phyloP scores from a whole-genome alignment of 2,113 vertebrate species.

The Platysteira castanea region DNA sequence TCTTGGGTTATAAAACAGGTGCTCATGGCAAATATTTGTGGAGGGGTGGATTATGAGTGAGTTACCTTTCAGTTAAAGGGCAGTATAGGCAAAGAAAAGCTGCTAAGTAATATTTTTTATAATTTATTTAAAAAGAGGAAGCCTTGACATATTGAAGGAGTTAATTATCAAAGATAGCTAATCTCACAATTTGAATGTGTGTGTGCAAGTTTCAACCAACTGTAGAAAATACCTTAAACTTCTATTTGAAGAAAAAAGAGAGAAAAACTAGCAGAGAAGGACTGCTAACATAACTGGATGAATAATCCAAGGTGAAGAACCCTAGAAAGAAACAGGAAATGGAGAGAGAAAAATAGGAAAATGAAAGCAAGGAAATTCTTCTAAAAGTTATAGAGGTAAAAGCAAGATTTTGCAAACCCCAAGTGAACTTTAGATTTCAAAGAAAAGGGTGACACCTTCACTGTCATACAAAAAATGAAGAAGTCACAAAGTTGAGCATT shows the following conservation, averaged over 20 bases:
- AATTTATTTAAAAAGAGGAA: neutral
- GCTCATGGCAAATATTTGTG: neutral
- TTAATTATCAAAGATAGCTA: neutral
- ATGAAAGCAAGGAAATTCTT: neutral
- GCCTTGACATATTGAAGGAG: neutral
- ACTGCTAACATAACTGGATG: neutral
- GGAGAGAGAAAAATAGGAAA: neutral
- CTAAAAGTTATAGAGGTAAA: neutral
- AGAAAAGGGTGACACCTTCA: neutral
- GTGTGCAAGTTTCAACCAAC: neutral
- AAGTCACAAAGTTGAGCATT: neutral
- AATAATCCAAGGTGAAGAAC: neutral
- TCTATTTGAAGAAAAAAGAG: neutral
- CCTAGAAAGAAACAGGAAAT: neutral
- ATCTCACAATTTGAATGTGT: neutral
- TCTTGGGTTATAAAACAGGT: neutral
- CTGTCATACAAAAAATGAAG: neutral
- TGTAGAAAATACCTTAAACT: neutral
- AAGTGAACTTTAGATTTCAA: neutral
- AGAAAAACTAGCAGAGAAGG: neutral
- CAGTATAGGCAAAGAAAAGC: neutral
- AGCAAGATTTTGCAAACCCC: neutral
- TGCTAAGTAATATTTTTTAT: neutral
- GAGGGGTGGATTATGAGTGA: neutral
- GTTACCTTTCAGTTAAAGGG: neutral